Conservation (phyloP, 2,113 vertebrate genomes). For the Gobiocypris rarus region DNA sequence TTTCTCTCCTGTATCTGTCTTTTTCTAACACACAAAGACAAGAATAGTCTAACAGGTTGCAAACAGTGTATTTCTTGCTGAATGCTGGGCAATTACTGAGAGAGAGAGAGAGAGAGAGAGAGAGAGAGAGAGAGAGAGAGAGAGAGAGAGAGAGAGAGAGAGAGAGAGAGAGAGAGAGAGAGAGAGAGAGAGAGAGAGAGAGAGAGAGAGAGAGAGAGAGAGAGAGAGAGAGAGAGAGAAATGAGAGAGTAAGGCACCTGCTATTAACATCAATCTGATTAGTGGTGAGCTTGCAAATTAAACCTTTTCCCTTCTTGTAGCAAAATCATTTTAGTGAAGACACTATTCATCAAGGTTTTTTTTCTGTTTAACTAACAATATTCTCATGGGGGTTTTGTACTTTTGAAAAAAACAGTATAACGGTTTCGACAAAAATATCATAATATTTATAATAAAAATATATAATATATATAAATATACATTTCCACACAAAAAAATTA, state of each 20-base stretch:
- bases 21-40: not conserved
- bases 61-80: not conserved
- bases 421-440: no score
- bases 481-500: no score
- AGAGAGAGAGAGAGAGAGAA: no score
- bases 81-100: not conserved
- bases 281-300: not conserved
- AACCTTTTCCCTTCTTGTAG: no score
- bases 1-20: not conserved
- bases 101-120: not conserved
- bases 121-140: not conserved
- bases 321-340: no score
- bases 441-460: no score
- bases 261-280: slow-evolving; percentile 1
- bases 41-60: not conserved
- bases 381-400: not conserved
- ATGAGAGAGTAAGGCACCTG: not conserved
- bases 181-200: not conserved
- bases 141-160: not conserved
- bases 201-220: no score
- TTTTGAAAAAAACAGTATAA: no score
- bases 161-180: not conserved
- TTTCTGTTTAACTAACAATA: not conserved
- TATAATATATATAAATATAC: no score
- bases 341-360: not conserved